Evolutionary conservation across 2,797 vertebrate species (phyloP), one percentile per base, ranked within the genome.

Genomic region (Gallinago stenura): DNA sequence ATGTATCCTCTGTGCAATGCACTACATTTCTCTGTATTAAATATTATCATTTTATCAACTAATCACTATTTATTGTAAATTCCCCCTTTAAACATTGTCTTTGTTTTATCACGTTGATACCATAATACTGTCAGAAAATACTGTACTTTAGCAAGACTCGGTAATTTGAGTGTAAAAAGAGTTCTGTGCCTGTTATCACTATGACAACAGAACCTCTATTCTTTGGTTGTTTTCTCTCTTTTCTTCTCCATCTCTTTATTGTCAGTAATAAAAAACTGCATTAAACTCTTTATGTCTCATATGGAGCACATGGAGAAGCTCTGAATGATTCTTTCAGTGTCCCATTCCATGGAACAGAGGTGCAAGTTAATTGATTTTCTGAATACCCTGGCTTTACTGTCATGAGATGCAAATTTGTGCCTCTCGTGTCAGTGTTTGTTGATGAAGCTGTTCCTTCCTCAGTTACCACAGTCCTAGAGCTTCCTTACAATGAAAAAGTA

Each of bases 161-260:
- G 54, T n/a, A 9, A 9, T 7, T 77, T 54, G 16, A 48, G 4
- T 28, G 4, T 45, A 62, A 72, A 35, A 77, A 28, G 11, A 79
- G 4, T 13, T 73, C 10, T 15, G 0, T n/a, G 9, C n/a, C 25
- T 60, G 1, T 51, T 60, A 18, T 16, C 25, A 13, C 2, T 6
- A 9, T 57, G 39, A 58, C 3, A 76, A 33, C 3, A 45, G 48
- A 62, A 57, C 5, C 9, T 73, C 9, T 31, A 12, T 30, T 69
- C 7, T 62, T 71, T 30, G 5, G 7, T 25, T n/a, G 9, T 4
- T 48, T 88, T 87, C 51, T 31, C 6, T 60, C 15, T 6, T 79
- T 82, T 93, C 26, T 68, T 87, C 25, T 77, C 4, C 35, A 58
- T 9, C 18, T 66, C 12, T 26, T 51, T 19, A 19, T 26, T 71